These are phyloP conservation scores for Cygnus buccinator DNA, from an alignment of 2,113 vertebrate genomes.

Conservation along the genomic window DNA sequence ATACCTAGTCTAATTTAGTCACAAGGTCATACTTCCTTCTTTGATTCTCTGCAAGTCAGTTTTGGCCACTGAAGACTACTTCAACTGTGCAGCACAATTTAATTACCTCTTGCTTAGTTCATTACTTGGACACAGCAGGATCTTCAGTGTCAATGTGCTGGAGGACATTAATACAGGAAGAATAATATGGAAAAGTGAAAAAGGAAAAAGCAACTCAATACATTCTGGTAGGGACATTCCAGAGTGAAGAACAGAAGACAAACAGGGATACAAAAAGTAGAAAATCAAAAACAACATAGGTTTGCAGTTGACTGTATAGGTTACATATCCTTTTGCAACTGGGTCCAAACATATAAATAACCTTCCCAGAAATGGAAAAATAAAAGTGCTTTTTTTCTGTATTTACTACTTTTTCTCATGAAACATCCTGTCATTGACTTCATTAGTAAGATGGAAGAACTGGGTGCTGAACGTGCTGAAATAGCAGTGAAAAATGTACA, in stretches of 20 bases:
- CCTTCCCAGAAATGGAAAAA: background rate
- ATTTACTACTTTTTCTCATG: background rate
- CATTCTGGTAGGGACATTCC: background rate
- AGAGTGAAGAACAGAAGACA: background rate
- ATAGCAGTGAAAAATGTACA: background rate
- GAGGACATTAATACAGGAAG: background rate
- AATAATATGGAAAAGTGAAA: background rate
- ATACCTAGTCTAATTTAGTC: too few relatives aligned
- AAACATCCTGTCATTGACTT: background rate
- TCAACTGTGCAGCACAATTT: background rate
- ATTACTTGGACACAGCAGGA: background rate
- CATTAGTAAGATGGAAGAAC: background rate
- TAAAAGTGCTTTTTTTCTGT: background rate
- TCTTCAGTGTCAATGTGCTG: background rate
- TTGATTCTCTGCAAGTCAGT: background rate
- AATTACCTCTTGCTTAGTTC: background rate
- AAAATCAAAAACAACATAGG: background rate
- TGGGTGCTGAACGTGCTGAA: background rate
- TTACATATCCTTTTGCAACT: background rate
- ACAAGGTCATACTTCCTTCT: background rate
- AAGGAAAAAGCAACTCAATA: background rate
- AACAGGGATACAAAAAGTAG: background rate
- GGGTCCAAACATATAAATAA: background rate
- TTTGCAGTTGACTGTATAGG: background rate
- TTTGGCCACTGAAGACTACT: background rate